Evolutionary conservation across 2,797 vertebrate species (phyloP), one percentile per base, ranked within the genome.

Genomic region (Amblyopsis hoosieri): DNA sequence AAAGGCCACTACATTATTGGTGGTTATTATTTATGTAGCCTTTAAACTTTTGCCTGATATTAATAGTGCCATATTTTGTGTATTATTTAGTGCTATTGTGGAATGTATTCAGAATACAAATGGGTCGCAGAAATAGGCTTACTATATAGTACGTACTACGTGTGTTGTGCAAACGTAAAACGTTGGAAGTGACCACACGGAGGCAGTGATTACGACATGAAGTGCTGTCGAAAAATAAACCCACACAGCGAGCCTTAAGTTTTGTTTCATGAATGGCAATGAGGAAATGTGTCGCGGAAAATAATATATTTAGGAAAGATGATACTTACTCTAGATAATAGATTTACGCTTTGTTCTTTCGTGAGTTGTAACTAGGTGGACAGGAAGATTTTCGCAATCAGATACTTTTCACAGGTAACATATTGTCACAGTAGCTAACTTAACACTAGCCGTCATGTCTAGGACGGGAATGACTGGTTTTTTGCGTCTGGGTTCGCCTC

Each of bases 361-460:
- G 1, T 1, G 2, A 54, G 15, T n/a, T 10, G 19, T 1, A 1
- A 12, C 4, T 0, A 17, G 17, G 48, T 1, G 42, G 56, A 60
- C 33, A 5, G 51, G 7, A 13, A 0, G 8, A 7, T 19, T 71
- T 74, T 59, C 13, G 1, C 54, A 4, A 51, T 45, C 48, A 59
- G 3, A 7, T 60, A 83, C 79, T 79, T 77, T 74, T 45, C 2
- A 45, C 37, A 6, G 42, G 54, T 53, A 47, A 37, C 19, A 42
- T 57, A 33, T 33, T 8, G 54, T 58, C 11, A 46, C 42, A 12
- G 69, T 63, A 78, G 85, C 87, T 85, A 82, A 72, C 74, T 19
- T 60, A 62, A 7, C 69, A 60, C 63, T 76, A 81, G 76, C 74
- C 58, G 70, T 62, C 68, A 85, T 87, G 89, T 81, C 81, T 79